These are phyloP conservation scores for Carassius carassius DNA, from an alignment of 2,113 vertebrate species.

Conservation along the genomic window DNA sequence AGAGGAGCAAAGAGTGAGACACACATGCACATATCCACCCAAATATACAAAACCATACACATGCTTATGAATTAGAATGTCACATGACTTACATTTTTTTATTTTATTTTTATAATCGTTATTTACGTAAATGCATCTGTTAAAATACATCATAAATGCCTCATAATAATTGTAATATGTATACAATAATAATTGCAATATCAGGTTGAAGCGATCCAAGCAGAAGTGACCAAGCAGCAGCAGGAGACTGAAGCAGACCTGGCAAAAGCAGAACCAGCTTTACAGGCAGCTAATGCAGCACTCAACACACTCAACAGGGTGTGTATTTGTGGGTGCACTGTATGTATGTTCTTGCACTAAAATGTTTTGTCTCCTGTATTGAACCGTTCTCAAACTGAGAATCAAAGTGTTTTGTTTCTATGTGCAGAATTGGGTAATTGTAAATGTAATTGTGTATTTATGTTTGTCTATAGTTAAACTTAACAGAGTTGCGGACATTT, in stretches of 20 bases:
- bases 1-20: slow-evolving; percentile 71
- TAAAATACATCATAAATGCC: not conserved
- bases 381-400: not conserved
- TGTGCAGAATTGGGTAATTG: not conserved
- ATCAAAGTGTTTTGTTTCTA: not conserved
- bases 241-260: slow-evolving; percentile 75
- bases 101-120: not conserved
- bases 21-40: not conserved
- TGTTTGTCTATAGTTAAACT: slow-evolving; percentile 69
- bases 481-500: slow-evolving; percentile 77
- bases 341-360: not conserved
- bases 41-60: not conserved
- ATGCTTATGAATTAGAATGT: not conserved
- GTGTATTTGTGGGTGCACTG: not conserved
- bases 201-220: slow-evolving; percentile 75
- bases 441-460: not conserved
- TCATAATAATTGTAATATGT: not conserved
- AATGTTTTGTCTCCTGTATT: not conserved
- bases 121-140: not conserved
- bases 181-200: slow-evolving; percentile 1
- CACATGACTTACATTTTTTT: not conserved
- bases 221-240: slow-evolving; percentile 77
- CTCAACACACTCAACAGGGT: slow-evolving; percentile 74
- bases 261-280: slow-evolving; percentile 71
- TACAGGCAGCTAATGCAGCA: slow-evolving; percentile 71